Evolutionary conservation across 2,888 invertebrate genomes (phyloP), one percentile per base, ranked within the genome.

Genomic region (Drosophila rubida): DNA sequence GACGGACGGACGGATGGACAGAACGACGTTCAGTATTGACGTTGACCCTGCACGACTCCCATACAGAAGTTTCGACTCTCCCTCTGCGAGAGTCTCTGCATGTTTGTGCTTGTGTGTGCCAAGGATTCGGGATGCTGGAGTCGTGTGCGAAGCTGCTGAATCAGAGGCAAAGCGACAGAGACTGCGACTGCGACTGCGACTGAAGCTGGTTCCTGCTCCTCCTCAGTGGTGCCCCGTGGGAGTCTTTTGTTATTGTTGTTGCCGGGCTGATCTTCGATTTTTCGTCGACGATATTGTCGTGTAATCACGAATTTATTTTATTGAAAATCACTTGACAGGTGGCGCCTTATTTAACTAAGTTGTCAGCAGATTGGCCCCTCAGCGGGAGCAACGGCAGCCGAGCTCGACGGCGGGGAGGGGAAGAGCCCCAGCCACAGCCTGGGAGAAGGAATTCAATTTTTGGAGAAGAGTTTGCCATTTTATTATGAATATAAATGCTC

Each of bases 261-360:
- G 14, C 23, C 4, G 53, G 60, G 60, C 71, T 85, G 85, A 84
- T 85, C 87, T 88, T 72, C 75, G 82, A 85, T 85, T 87, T 87
- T 79, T 84, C 72, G 87, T 85, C 74, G 62, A 58, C 80, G 88
- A 82, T 87, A 85, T 88, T 88, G 88, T 90, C 88, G 88, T 90
- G 90, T 87, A 87, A 90, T 91, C 91, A 91, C 91, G 91, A 91
- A 90, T 91, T 91, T 91, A 90, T 91, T 91, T 90, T 91, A 91
- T 91, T 89, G 91, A 90, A 90, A 87, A 90, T 89, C 83, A 89
- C 81, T 88, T 90, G 90, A 90, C 90, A 90, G 90, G 90, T 90
- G 90, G 90, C 90, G 90, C 90, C 90, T 88, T 89, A 88, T 87
- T 86, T 86, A 82, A 87, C 84, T 87, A 82, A 83, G 88, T 82